These are phyloP conservation scores for Uloborus plumipes DNA, from an alignment of 2,888 invertebrate species.

Conservation along the genomic window DNA sequence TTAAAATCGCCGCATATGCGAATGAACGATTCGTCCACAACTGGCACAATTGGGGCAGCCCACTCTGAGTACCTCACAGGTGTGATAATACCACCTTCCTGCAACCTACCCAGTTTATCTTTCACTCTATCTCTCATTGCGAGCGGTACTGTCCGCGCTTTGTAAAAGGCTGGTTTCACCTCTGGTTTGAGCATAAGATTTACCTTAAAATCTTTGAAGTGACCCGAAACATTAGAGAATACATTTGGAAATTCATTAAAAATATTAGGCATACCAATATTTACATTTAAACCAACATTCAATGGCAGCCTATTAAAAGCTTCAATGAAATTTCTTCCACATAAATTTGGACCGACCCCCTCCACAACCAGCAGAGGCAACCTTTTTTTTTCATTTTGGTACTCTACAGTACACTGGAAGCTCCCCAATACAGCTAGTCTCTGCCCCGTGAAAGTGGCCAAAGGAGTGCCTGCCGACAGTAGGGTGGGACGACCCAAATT, in stretches of 20 bases:
- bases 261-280: not conserved
- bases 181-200: not conserved
- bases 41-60: constrained; percentile 10
- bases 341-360: constrained; percentile 8
- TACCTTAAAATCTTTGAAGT: constrained; percentile 2
- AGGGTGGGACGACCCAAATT: not conserved
- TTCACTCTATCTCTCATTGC: constrained; percentile 5
- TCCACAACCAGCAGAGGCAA: constrained; percentile 4
- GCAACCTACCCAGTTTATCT: not conserved
- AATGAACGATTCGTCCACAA: not conserved
- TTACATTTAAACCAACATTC: not conserved
- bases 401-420: not conserved
- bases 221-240: not conserved
- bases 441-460: not conserved
- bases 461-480: not conserved
- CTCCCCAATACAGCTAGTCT: not conserved
- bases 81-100: not conserved
- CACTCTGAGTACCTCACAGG: not conserved
- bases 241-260: constrained; percentile 4
- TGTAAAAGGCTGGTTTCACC: not conserved
- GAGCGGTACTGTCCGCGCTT: not conserved
- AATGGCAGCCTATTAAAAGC: not conserved
- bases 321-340: constrained; percentile 11
- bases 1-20: constrained; percentile 20
- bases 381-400: not conserved